Base-by-base conservation (phyloP, 1,140 invertebrate genomes). In the Conus ventricosus region DNA sequence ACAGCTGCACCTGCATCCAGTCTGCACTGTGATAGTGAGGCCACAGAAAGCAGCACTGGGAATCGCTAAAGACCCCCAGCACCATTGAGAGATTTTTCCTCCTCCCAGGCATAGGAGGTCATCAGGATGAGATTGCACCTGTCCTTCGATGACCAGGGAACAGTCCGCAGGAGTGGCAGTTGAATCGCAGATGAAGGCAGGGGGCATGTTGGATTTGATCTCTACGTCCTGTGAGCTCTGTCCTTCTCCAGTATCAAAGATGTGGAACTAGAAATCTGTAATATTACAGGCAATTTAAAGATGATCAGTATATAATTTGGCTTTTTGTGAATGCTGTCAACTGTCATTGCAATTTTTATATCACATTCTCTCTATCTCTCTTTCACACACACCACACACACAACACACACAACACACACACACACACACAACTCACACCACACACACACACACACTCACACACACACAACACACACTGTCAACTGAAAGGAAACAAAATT, bases 101-200 rank as follows among this genome's bases (percentile, higher is more conserved):
- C 87, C 86, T n/a, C 20, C 75, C 13, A 67, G 63, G 76, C 91
- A 91, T 2, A 13, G 54, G 4, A 63, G 53, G 39, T 87, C 78
- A 25, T 71, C 57, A 6, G n/a, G 51, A n/a, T 84, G 27, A 10
- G 71, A 53, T 11, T 76, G 63, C 3, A 91, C 60, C 4, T 67
- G 6, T 6, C 23, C 86, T 23, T 55, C 53, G 39, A 91, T 85
- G 4, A 75, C 39, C 6, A 92, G 60, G 54, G 55, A 53, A 81
- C 92, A 92, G 84, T 90, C 88, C 20, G 57, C 83, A 5, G 67
- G 67, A 4, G 88, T 75, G 54, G 82, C 82, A 17, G n/a, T 23
- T 51, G 81, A 51, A n/a, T 88, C 80, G 84, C 92, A 92, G 23
- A 92, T 20, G 67, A 92, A 92, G 20, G 90, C 87, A 53, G 92